These are phyloP conservation scores for Orycteropus afer DNA, from an alignment of 2,113 vertebrate genomes.

Conservation along the genomic window DNA sequence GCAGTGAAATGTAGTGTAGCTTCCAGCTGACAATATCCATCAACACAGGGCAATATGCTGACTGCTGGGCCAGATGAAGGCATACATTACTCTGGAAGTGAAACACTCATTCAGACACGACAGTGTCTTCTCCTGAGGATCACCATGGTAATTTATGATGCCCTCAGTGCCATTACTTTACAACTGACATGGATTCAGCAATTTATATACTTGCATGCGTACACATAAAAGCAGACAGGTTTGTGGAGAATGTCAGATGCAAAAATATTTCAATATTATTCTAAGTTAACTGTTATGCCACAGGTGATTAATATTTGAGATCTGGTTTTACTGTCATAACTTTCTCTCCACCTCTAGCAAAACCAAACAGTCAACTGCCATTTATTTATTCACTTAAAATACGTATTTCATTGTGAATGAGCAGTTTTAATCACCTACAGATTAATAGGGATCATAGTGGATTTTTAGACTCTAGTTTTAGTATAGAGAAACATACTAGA, in stretches of 20 bases:
- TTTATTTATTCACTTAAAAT: slow-evolving; percentile 38
- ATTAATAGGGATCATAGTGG: background rate
- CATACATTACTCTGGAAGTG: slow-evolving; percentile 97
- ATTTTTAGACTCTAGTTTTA: slow-evolving; percentile 32
- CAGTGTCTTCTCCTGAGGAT: slow-evolving; percentile 93
- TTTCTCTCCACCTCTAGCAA: slow-evolving; percentile 54
- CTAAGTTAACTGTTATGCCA: slow-evolving; percentile 77
- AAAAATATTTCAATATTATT: slow-evolving; percentile 82
- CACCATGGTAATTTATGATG: slow-evolving; percentile 94
- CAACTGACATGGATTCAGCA: slow-evolving; percentile 96
- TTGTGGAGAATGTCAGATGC: slow-evolving; percentile 82
- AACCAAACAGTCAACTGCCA: slow-evolving; percentile 28
- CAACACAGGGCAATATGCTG: slow-evolving; percentile 97
- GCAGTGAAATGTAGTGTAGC: slow-evolving; percentile 99
- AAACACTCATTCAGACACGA: slow-evolving; percentile 92
- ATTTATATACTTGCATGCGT: slow-evolving; percentile 88
- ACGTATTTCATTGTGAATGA: background rate
- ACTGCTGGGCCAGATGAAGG: slow-evolving; percentile 99
- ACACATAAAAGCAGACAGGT: slow-evolving; percentile 85
- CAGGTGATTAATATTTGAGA: slow-evolving; percentile 81
- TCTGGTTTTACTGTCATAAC: slow-evolving; percentile 57
- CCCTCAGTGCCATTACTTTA: slow-evolving; percentile 93
- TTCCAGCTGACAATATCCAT: slow-evolving; percentile 99
- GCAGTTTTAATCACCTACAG: background rate
- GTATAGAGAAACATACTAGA: background rate